These are phyloP conservation scores for Scyliorhinus canicula DNA, from an alignment of 2,797 vertebrate genomes.

Conservation along the genomic window DNA sequence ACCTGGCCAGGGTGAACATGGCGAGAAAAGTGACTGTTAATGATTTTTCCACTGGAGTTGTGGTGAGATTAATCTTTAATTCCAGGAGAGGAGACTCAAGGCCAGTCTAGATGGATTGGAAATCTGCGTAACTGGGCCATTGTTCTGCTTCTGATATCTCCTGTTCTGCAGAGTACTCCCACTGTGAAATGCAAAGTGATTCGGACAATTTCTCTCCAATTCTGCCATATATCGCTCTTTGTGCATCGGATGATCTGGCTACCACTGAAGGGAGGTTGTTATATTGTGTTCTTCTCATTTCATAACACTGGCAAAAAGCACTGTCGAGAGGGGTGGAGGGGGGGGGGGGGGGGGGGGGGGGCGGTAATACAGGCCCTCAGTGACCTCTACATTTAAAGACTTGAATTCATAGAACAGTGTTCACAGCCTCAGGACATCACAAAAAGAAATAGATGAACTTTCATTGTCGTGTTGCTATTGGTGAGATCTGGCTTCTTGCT, in stretches of 20 bases:
- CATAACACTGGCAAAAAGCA: background rate
- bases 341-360: too few relatives aligned
- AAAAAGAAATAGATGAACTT: background rate
- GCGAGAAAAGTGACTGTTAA: background rate
- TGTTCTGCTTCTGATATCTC: background rate
- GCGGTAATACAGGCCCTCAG: background rate
- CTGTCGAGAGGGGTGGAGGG: too few relatives aligned
- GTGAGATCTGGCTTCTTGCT: background rate
- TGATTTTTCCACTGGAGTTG: background rate
- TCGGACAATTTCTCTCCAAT: background rate
- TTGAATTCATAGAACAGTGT: background rate
- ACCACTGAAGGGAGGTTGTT: background rate
- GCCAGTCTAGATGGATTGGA: background rate
- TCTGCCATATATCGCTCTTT: background rate
- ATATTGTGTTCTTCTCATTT: background rate
- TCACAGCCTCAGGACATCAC: background rate
- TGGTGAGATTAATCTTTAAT: background rate
- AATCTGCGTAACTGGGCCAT: background rate
- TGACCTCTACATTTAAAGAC: background rate
- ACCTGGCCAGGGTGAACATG: background rate
- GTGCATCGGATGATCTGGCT: background rate
- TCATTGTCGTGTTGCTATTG: background rate
- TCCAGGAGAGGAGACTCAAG: background rate
- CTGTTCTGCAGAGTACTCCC: background rate
- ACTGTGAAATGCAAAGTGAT: background rate